phyloP scores from a whole-genome alignment of 2,888 invertebrate species.

The Congeria kusceri region DNA sequence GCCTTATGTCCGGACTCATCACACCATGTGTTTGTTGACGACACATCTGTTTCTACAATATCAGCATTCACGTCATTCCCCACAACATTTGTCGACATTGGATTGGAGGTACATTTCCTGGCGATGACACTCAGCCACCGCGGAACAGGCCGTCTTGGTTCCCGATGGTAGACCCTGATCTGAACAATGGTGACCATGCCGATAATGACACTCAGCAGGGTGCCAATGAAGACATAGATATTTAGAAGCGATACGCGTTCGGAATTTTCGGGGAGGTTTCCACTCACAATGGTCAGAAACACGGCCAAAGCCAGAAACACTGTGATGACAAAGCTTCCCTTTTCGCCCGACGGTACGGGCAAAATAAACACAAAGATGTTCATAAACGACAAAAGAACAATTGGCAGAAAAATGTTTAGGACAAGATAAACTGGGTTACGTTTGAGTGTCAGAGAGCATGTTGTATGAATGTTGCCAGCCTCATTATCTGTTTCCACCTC shows the following conservation, averaged over 20 bases:
- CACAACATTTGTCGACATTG: neutral
- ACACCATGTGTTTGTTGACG: neutral
- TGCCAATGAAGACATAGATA: conserved; percentile 49
- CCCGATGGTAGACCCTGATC: conserved; percentile 44
- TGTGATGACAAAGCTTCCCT: conserved; percentile 59
- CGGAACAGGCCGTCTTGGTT: conserved; percentile 24
- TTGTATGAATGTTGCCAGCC: conserved; percentile 27
- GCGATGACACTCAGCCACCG: conserved; percentile 3
- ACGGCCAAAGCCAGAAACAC: conserved; percentile 62
- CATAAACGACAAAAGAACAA: conserved; percentile 46
- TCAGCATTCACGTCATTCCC: neutral
- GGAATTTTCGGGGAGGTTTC: conserved; percentile 58
- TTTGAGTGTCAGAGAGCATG: conserved; percentile 44
- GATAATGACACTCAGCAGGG: conserved; percentile 50
- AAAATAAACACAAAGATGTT: conserved; percentile 61
- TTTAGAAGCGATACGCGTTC: conserved; percentile 47
- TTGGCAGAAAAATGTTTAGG: conserved; percentile 58
- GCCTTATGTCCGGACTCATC: neutral
- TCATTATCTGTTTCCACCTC: conserved; percentile 2
- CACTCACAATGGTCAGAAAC: conserved; percentile 59
- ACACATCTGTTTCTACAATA: neutral
- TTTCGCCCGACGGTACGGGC: conserved; percentile 58
- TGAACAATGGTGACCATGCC: conserved; percentile 48
- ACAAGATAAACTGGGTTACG: conserved; percentile 54
- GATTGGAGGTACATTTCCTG: conserved; percentile 10